phyloP scores from a whole-genome alignment of 2,797 vertebrate species.

The Sebastes baramenuke region DNA sequence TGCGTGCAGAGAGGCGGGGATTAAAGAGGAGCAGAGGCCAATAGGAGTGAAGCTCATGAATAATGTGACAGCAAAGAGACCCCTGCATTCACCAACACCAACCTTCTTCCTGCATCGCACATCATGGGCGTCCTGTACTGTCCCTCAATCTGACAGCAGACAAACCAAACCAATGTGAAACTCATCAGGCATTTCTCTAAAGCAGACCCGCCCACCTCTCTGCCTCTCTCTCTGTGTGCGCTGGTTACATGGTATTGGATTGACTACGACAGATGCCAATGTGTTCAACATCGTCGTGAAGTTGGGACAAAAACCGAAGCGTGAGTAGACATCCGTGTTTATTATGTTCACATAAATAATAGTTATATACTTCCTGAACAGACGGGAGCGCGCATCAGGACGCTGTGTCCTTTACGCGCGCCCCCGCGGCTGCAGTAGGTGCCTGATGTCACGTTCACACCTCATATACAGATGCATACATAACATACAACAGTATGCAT shows the following conservation, averaged over 20 bases:
- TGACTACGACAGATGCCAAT: slow-evolving; percentile 77
- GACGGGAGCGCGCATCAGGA: slow-evolving; percentile 19
- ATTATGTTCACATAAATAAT: neutral
- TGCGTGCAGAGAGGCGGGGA: slow-evolving; percentile 1
- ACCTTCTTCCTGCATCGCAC: neutral
- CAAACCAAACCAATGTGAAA: slow-evolving; percentile 56
- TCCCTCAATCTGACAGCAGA: slow-evolving; percentile 18
- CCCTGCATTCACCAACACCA: neutral
- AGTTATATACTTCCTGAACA: neutral
- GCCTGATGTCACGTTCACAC: slow-evolving; percentile 66
- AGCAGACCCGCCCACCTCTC: slow-evolving; percentile 60
- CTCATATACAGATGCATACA: neutral
- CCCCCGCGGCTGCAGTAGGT: slow-evolving; percentile 50
- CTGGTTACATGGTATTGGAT: slow-evolving; percentile 39
- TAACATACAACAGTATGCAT: neutral
- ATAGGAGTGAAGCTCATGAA: slow-evolving; percentile 46
- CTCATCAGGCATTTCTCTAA: slow-evolving; percentile 31
- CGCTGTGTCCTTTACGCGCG: slow-evolving; percentile 50
- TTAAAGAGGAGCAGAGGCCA: neutral
- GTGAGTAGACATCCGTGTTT: slow-evolving; percentile 65
- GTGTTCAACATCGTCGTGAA: slow-evolving; percentile 50
- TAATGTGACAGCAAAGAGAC: neutral
- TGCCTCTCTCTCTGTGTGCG: neutral
- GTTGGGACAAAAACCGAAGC: slow-evolving; percentile 58
- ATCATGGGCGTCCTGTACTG: neutral